Conservation (phyloP, 1,140 invertebrate species). For the Diprion similis region DNA sequence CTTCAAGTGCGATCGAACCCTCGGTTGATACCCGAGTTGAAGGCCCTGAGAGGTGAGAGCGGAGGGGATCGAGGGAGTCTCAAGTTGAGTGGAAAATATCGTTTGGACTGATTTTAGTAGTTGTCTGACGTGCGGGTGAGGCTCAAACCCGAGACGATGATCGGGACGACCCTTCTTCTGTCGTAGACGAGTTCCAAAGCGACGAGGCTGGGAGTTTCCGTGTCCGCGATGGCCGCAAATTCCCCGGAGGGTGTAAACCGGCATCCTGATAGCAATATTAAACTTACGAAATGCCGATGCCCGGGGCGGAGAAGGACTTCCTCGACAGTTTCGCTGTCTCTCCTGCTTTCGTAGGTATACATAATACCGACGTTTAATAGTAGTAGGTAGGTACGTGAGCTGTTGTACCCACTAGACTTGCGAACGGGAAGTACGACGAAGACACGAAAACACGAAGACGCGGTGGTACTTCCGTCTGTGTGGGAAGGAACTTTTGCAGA, state of each 20-base stretch:
- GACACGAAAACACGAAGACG: not conserved
- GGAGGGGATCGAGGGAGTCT: not conserved
- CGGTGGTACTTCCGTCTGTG: no score
- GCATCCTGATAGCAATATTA: slow-evolving; percentile 45
- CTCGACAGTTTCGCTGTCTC: slow-evolving; percentile 20
- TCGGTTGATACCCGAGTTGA: no score
- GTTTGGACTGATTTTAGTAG: no score
- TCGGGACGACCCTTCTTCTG: slow-evolving; percentile 10
- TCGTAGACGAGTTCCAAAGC: not conserved
- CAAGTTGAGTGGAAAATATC: not conserved
- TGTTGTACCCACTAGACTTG: not conserved
- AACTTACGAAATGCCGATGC: slow-evolving; percentile 42
- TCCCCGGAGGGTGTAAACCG: slow-evolving; percentile 21
- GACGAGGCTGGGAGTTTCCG: slow-evolving; percentile 40
- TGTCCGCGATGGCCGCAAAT: slow-evolving; percentile 29
- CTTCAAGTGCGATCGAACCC: no score
- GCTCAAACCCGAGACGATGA: not conserved
- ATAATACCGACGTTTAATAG: no score
- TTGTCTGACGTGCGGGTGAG: not conserved
- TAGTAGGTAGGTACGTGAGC: not conserved
- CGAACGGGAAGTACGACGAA: not conserved
- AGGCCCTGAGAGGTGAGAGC: not conserved
- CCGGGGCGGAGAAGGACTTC: slow-evolving; percentile 22
- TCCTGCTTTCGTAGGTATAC: not conserved
- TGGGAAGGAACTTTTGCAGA: no score